phyloP scores from a whole-genome alignment of 2,888 invertebrate genomes.

The Drosophila longiperda region DNA sequence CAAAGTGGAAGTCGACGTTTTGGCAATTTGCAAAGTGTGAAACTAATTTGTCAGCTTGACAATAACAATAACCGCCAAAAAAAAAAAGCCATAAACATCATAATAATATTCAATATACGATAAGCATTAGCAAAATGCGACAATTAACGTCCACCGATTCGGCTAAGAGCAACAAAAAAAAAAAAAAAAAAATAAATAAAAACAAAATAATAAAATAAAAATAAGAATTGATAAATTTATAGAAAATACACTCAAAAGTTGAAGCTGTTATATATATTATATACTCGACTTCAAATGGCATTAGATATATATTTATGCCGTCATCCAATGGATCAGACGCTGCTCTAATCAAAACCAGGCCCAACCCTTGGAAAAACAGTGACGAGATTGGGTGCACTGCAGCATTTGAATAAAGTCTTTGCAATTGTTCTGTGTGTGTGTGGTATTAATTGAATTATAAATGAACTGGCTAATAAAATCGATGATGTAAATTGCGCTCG shows the following conservation, averaged over 20 bases:
- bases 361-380: neutral
- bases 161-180: slow-evolving; percentile 16
- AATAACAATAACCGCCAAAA: slow-evolving; percentile 76
- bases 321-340: neutral
- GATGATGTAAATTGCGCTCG: slow-evolving; percentile 82
- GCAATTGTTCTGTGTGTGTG: slow-evolving; percentile 13
- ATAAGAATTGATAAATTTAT: neutral
- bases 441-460: slow-evolving; percentile 76
- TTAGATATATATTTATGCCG: neutral
- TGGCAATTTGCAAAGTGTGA: slow-evolving; percentile 71
- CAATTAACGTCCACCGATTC: slow-evolving; percentile 67
- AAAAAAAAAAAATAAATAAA: neutral
- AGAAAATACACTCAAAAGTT: neutral
- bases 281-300: neutral
- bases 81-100: slow-evolving; percentile 74
- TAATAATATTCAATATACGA: slow-evolving; percentile 78
- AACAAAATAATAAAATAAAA: neutral
- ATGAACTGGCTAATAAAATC: slow-evolving; percentile 80
- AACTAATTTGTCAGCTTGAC: slow-evolving; percentile 79
- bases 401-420: slow-evolving; percentile 11
- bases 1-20: slow-evolving; percentile 21
- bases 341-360: neutral
- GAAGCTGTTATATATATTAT: too few relatives aligned
- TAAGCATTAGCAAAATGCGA: slow-evolving; percentile 75
- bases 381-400: slow-evolving; percentile 8